Conservation (phyloP, 2,113 vertebrate species). For the Gavia stellata region DNA sequence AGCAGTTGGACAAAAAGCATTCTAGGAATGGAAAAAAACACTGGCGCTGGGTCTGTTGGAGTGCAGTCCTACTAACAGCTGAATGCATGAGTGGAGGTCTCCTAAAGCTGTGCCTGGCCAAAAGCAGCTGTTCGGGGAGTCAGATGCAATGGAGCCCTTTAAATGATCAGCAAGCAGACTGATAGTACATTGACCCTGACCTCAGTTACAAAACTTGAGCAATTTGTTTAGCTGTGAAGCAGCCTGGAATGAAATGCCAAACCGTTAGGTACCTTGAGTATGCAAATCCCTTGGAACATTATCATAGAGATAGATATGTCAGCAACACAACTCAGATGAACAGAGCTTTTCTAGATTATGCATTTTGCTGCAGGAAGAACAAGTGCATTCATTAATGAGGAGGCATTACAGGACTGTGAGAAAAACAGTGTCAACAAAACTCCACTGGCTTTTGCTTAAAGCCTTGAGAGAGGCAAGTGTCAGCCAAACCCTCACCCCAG, state of each 20-base stretch:
- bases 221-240: neutral
- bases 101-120: neutral
- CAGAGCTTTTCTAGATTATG: neutral
- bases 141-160: neutral
- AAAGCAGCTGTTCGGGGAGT: neutral
- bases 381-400: neutral
- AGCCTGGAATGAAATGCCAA: neutral
- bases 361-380: neutral
- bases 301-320: neutral
- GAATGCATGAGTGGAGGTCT: neutral
- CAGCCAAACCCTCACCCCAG: slow-evolving; percentile 6
- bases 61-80: neutral
- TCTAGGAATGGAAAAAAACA: neutral
- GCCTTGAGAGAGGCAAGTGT: neutral
- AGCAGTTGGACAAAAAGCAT: neutral
- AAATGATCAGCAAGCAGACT: neutral
- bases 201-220: neutral
- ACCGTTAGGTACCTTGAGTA: neutral
- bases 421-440: neutral
- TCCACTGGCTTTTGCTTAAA: slow-evolving; percentile 1
- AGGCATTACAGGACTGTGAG: neutral
- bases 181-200: neutral
- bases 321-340: neutral
- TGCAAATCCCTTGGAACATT: neutral
- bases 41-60: neutral